These are phyloP conservation scores for Bradysia coprophila DNA, from an alignment of 1,140 invertebrate genomes.

Conservation along the genomic window DNA sequence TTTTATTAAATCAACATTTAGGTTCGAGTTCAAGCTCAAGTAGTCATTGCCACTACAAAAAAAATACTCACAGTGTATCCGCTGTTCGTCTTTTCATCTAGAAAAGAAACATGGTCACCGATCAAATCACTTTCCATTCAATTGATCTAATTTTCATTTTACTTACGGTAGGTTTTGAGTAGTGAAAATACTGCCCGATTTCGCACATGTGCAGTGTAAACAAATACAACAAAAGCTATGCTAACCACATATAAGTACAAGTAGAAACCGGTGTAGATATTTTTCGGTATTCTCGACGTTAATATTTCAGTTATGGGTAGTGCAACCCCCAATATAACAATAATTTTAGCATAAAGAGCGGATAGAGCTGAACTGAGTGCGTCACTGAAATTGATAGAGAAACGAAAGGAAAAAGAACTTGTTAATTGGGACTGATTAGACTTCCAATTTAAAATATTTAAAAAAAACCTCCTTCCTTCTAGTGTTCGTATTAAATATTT, in stretches of 20 bases:
- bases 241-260: conserved; percentile 57
- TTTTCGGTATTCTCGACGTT: conserved; percentile 34
- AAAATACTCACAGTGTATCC: too few species aligned
- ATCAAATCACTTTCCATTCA: not conserved
- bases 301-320: conserved; percentile 43
- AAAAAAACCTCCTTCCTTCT: not conserved
- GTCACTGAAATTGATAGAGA: conserved; percentile 16
- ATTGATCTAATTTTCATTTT: conserved; percentile 9
- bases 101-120: not conserved
- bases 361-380: conserved; percentile 32
- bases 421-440: too few species aligned
- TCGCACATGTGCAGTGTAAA: conserved; percentile 47
- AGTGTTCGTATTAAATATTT: not conserved
- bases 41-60: too few species aligned
- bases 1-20: too few species aligned
- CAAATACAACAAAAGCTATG: conserved; percentile 53
- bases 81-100: not conserved
- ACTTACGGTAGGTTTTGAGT: conserved; percentile 26
- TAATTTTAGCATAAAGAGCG: conserved; percentile 51
- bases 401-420: not conserved
- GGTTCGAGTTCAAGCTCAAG: too few species aligned
- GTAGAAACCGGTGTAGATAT: conserved; percentile 58
- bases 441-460: not conserved
- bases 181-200: conserved; percentile 32
- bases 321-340: conserved; percentile 51